phyloP scores from a whole-genome alignment of 2,797 vertebrate species.

The Pseudochaenichthys georgianus region DNA sequence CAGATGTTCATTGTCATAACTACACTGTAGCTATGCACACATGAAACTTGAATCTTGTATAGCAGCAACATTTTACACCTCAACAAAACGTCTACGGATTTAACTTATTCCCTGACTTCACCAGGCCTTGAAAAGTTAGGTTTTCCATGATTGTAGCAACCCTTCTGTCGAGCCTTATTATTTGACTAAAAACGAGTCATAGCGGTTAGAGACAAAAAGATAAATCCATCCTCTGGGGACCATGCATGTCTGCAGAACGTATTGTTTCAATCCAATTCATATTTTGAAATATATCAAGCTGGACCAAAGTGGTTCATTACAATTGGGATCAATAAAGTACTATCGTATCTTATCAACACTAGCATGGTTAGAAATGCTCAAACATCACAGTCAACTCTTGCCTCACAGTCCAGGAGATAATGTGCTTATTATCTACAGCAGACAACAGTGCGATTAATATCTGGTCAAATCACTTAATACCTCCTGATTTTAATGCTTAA shows the following conservation, averaged over 20 bases:
- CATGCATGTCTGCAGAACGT: neutral
- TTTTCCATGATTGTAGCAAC: too few species aligned
- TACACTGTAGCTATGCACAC: too few species aligned
- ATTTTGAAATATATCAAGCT: neutral
- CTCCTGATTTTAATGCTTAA: constrained; percentile 69
- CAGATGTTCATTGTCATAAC: too few species aligned
- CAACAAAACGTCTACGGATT: too few species aligned
- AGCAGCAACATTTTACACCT: too few species aligned
- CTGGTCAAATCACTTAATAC: constrained; percentile 69
- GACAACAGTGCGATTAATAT: constrained; percentile 66
- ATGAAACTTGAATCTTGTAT: too few species aligned
- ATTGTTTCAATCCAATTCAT: neutral
- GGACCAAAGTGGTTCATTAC: neutral
- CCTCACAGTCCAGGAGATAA: neutral
- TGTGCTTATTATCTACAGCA: constrained; percentile 53
- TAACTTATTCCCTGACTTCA: too few species aligned
- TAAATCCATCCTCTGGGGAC: neutral
- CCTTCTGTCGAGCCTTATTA: neutral
- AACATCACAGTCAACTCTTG: constrained; percentile 44
- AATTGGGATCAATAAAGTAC: neutral
- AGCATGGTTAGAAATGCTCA: neutral
- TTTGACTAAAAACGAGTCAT: neutral
- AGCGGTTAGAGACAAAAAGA: neutral
- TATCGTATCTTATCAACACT: neutral
- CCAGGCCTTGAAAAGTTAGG: too few species aligned